Percentiles rank a stretch among this genome's conserved stretches.
These are phyloP conservation scores for Nemotelus pantherinus DNA, from an alignment of 2,888 invertebrate species.

Conservation along the genomic window DNA sequence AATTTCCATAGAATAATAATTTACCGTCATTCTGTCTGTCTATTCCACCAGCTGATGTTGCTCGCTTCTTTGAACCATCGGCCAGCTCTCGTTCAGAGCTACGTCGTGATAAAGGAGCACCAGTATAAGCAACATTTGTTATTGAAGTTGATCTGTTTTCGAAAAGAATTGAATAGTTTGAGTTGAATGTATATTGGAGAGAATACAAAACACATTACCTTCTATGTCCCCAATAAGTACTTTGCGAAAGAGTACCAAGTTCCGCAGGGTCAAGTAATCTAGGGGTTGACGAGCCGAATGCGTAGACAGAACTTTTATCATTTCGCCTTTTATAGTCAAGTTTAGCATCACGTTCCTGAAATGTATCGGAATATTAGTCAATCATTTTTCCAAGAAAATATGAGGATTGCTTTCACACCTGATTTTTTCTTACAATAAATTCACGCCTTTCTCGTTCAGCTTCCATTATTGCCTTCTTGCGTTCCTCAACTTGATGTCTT, in stretches of 20 bases:
- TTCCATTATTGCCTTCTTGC: constrained; percentile 88
- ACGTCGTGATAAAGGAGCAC: constrained; percentile 81
- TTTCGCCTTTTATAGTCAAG: constrained; percentile 82
- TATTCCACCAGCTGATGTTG: constrained; percentile 77
- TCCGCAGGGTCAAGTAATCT: constrained; percentile 85
- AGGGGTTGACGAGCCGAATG: constrained; percentile 92
- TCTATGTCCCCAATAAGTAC: constrained; percentile 83
- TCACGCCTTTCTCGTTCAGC: constrained; percentile 88
- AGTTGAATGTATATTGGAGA: not conserved
- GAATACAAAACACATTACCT: constrained; percentile 65
- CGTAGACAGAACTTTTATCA: constrained; percentile 83
- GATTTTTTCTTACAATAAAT: constrained; percentile 85
- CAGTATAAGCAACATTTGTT: constrained; percentile 84
- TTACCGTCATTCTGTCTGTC: constrained; percentile 74
- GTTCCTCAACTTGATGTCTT: constrained; percentile 80
- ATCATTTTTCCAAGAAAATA: not conserved
- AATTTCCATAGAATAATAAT: not conserved
- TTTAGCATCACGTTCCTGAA: constrained; percentile 78
- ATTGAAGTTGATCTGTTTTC: constrained; percentile 82
- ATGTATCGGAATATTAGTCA: not conserved
- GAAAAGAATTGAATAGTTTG: constrained; percentile 3
- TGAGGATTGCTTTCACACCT: constrained; percentile 58
- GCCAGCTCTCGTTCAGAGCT: constrained; percentile 84
- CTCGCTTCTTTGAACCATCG: constrained; percentile 78
- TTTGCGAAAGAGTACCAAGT: constrained; percentile 68